Conservation (phyloP, 2,888 invertebrate species). For the Drosophila pseudotalamancana region DNA sequence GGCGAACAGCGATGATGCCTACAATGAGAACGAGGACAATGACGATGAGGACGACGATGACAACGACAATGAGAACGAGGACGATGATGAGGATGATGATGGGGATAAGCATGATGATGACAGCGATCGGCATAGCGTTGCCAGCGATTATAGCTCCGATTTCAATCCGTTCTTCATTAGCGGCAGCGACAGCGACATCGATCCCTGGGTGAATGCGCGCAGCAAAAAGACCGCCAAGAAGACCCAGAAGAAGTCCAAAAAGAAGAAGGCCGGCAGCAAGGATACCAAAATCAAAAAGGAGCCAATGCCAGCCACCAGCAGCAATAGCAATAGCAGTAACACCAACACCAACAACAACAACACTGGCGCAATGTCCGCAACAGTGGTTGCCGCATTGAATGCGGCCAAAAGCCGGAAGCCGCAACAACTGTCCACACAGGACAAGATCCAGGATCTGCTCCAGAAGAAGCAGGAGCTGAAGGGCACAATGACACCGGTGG, state of each 20-base stretch:
- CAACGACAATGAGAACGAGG: constrained; percentile 2
- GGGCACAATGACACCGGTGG: constrained; percentile 81
- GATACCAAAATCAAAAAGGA: constrained; percentile 44
- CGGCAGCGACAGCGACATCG: constrained; percentile 92
- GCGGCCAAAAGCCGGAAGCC: constrained; percentile 68
- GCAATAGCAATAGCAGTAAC: neutral
- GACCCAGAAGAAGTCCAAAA: constrained; percentile 67
- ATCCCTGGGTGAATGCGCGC: constrained; percentile 92
- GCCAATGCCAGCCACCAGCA: neutral
- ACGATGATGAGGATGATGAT: constrained; percentile 11
- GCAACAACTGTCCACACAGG: constrained; percentile 87
- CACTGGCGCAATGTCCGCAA: constrained; percentile 49
- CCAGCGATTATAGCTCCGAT: constrained; percentile 89
- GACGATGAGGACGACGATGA: neutral
- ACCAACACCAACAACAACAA: constrained; percentile 5
- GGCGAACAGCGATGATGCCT: constrained; percentile 35
- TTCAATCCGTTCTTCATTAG: constrained; percentile 95
- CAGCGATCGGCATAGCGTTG: constrained; percentile 64
- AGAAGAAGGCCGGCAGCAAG: constrained; percentile 55
- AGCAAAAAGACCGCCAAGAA: constrained; percentile 86
- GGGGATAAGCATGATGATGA: constrained; percentile 78
- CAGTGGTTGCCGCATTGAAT: constrained; percentile 56
- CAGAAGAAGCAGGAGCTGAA: constrained; percentile 84
- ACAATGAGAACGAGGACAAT: neutral
- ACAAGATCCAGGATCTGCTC: constrained; percentile 91